Base-by-base conservation (phyloP, 2,888 invertebrate species). In the Phalangium opilio region DNA sequence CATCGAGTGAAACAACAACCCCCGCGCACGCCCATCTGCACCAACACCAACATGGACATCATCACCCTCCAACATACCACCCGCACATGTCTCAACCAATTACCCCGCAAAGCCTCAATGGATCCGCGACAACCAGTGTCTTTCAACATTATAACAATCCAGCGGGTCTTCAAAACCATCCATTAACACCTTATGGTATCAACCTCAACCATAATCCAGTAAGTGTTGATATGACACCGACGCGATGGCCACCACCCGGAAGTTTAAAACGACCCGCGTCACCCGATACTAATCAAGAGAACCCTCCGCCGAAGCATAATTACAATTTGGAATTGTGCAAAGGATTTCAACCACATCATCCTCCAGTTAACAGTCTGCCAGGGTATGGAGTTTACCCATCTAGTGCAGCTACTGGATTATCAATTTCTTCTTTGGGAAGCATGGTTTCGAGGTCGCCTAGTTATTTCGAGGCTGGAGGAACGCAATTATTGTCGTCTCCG, bases 31-130 rank as follows among this genome's bases (percentile, higher is more conserved):
- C 21, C 15, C 18, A 18, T 41, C 41, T 39, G n/a, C 43, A 43
- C 32, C 40, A 43, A n/a, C 33, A 39, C 3, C 33, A 42, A 4
- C 27, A 27, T 27, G 4, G 4, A 27, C 51, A 51, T 43, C 56
- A 55, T 39, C 54, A 51, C 19, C 51, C 53, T 27, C 55, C 54
- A 14, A 50, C 55, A 15, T 49, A 50, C 35, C 47, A 52, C 38
- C 51, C 46, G 0, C 48, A 47, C 18, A 49, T 44, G 3, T 46
- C 51, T 0, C 36, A 17, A 3, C 39, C 41, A 3, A 8, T 8
- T 8, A 8, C 27, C 27, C 27, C 27, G 4, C 27, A 27, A 27
- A 34, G 32, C 2, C 32, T 43, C 10, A 43, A 43, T 12, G 44
- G 43, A n/a, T 34, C 47, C 3, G 32, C 48, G 2, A 12, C n/a